Evolutionary conservation across 2,113 vertebrate species (phyloP).

Genomic region (Porphyrio hochstetteri): DNA sequence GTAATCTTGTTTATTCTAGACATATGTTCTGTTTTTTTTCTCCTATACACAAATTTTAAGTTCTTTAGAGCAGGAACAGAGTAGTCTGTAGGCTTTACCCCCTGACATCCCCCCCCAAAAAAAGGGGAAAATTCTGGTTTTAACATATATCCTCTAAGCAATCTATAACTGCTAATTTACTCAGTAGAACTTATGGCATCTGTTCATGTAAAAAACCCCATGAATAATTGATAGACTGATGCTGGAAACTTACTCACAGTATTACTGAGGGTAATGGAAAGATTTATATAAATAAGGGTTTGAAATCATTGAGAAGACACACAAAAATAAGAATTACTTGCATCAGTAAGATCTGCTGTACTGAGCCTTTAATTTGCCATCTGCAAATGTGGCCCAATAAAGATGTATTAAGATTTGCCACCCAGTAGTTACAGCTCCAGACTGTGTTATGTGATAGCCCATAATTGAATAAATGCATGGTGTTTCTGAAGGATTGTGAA

Average conservation of each 20-base stretch:
- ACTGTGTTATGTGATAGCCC: neutral
- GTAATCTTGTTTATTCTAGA: neutral
- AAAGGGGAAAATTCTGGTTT: neutral
- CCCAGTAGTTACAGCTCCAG: neutral
- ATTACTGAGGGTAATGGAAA: neutral
- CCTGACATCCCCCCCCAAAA: neutral
- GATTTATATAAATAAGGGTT: neutral
- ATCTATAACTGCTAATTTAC: neutral
- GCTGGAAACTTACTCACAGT: neutral
- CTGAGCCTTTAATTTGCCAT: conserved; percentile 12
- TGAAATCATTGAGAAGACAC: neutral
- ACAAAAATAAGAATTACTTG: neutral
- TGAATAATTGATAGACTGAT: neutral
- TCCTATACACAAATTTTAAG: neutral
- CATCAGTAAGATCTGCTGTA: conserved; percentile 22
- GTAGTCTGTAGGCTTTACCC: neutral
- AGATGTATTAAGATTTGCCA: neutral
- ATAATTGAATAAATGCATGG: neutral
- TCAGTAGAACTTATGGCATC: neutral
- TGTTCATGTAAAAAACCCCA: neutral
- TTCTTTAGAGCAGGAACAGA: neutral
- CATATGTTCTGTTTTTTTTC: neutral
- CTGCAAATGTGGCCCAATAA: neutral
- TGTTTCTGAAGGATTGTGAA: neutral
- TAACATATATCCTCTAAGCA: neutral